Evolutionary conservation across 2,888 invertebrate species (phyloP).

Genomic region (Frankliniella fusca): DNA sequence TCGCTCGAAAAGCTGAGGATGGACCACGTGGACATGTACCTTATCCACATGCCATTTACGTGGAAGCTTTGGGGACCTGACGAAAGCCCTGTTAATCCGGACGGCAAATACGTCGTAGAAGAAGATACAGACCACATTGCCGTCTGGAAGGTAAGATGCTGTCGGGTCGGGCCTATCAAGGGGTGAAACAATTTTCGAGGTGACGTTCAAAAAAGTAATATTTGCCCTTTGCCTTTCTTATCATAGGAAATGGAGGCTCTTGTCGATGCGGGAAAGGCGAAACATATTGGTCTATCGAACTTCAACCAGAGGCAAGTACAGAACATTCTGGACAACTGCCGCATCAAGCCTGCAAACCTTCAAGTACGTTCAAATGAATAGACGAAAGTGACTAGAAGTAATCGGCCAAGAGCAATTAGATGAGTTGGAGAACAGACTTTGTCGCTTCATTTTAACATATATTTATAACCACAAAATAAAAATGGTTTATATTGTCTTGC

Average conservation of each 20-base stretch:
- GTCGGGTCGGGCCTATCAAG: background rate
- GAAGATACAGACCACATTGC: slow-evolving; percentile 61
- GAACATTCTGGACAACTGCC: slow-evolving; percentile 43
- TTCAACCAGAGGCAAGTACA: slow-evolving; percentile 47
- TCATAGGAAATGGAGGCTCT: slow-evolving; percentile 43
- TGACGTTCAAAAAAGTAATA: background rate
- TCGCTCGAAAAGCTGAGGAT: slow-evolving; percentile 66
- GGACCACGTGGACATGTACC: slow-evolving; percentile 75
- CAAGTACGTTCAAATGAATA: background rate
- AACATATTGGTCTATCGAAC: slow-evolving; percentile 49
- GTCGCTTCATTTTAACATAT: no score
- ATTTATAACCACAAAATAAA: no score
- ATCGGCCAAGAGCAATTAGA: no score
- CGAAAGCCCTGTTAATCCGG: no score
- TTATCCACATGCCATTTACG: slow-evolving; percentile 64
- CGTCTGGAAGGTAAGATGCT: slow-evolving; percentile 59
- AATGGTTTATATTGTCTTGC: no score
- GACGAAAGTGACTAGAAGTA: no score
- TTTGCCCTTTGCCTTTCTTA: background rate
- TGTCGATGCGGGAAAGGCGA: slow-evolving; percentile 44
- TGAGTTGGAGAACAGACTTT: no score
- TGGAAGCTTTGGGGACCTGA: no score
- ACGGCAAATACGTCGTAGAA: background rate
- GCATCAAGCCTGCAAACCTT: slow-evolving; percentile 45
- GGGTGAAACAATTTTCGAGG: no score